Percentiles rank a stretch among this genome's conserved stretches.
phyloP scores from a whole-genome alignment of 2,888 invertebrate species.

The Drosophila birchii region DNA sequence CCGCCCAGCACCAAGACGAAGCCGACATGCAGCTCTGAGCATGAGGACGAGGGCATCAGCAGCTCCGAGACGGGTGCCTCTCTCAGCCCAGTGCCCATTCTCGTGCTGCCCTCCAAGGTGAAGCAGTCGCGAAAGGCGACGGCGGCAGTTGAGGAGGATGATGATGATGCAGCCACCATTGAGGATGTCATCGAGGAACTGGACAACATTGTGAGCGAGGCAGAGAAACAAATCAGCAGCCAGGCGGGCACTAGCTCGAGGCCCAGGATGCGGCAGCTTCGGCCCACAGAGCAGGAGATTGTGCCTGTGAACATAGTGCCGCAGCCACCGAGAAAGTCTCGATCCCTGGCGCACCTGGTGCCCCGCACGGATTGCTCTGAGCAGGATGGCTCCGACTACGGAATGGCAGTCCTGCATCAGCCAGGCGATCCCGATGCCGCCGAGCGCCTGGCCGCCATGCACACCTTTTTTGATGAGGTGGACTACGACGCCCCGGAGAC shows the following conservation, averaged over 20 bases:
- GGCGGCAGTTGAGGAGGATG: slow-evolving; percentile 37
- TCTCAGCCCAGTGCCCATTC: slow-evolving; percentile 88
- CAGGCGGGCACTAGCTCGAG: slow-evolving; percentile 35
- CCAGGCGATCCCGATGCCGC: slow-evolving; percentile 65
- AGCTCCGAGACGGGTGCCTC: slow-evolving; percentile 91
- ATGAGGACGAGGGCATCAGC: slow-evolving; percentile 95
- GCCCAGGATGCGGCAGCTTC: slow-evolving; percentile 70
- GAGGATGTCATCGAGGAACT: slow-evolving; percentile 95
- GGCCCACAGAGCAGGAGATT: slow-evolving; percentile 87
- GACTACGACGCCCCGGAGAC: slow-evolving; percentile 77
- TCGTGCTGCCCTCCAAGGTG: slow-evolving; percentile 80
- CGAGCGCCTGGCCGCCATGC: slow-evolving; percentile 78
- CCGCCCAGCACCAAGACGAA: slow-evolving; percentile 71
- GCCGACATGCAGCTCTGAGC: slow-evolving; percentile 88
- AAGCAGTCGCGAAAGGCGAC: slow-evolving; percentile 58
- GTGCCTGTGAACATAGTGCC: slow-evolving; percentile 92
- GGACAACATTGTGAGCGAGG: slow-evolving; percentile 93
- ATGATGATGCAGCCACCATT: slow-evolving; percentile 90
- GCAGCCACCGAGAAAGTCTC: slow-evolving; percentile 91
- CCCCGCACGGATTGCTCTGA: slow-evolving; percentile 86
- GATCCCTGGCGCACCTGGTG: slow-evolving; percentile 89
- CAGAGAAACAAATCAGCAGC: slow-evolving; percentile 88
- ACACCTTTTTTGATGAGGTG: slow-evolving; percentile 82
- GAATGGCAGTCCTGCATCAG: slow-evolving; percentile 85
- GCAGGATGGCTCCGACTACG: slow-evolving; percentile 84